Base-by-base conservation (phyloP, 2,888 invertebrate species). In the Aleiodes testaceus region DNA sequence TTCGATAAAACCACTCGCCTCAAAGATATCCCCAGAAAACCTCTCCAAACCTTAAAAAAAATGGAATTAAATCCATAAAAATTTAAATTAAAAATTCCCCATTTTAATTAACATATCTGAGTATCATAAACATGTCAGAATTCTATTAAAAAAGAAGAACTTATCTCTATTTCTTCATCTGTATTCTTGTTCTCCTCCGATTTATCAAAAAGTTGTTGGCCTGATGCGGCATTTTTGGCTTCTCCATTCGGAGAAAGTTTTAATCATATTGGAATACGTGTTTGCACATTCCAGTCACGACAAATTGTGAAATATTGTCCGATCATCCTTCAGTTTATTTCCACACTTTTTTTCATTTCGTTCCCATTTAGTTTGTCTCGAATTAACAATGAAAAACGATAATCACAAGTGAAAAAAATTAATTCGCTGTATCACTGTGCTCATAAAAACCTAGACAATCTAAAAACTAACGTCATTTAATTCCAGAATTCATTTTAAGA, bases 221-320 rank as follows among this genome's bases (percentile, higher is more conserved):
- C 36, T 36, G 36, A 36, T 36, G 7, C 36, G 36, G 36, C 36
- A 36, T 36, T 36, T 36, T 36, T 36, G 55, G 30, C 16, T 12
- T 30, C 5, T 30, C 30, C 20, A 55, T 26, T 55, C 3, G 14
- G 55, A 30, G 55, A 55, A 55, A 55, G 55, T 36, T 30, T 30
- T n/a, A 26, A 36, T 30, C 14, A 14, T 30, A 36, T 59, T 36
- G 18, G 42, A 59, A 59, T 59, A 59, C 42, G 42, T 14, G 14
- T 55, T 52, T 52, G 18, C 16, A 18, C 36, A 59, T 59, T 59
- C 36, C 6, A 14, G 59, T 59, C 59, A 59, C 42, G 42, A 14
- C 16, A 0, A 9, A 16, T n/a, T 14, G 30, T 59, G 14, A 16
- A 26, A 59, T 16, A 59, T 1, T 59, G 36, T 18, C 36, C 4